Evolutionary conservation across 2,113 vertebrate species (phyloP).

Genomic region (Phalacrocorax carbo): DNA sequence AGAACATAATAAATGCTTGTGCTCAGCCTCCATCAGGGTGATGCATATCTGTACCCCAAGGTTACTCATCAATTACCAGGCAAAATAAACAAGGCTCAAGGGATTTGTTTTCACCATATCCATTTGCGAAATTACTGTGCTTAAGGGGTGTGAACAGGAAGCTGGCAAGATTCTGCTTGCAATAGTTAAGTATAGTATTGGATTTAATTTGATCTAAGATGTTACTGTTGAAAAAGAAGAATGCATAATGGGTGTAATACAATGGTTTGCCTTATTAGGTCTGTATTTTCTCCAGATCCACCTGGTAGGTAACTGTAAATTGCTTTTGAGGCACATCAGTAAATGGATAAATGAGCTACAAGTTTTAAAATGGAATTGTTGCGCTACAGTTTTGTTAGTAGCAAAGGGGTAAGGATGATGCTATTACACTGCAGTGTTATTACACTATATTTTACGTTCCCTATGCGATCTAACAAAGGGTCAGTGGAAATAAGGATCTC

Average conservation of each 20-base stretch:
- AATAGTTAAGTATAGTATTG: neutral
- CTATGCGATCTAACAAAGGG: neutral
- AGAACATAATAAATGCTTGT: neutral
- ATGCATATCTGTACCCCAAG: neutral
- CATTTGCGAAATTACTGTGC: neutral
- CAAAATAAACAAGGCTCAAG: neutral
- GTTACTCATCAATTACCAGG: neutral
- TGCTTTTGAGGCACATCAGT: neutral
- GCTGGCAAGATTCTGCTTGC: neutral
- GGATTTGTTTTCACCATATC: neutral
- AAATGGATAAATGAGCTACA: constrained; percentile 8
- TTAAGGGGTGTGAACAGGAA: neutral
- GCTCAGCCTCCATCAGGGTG: neutral
- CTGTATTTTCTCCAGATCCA: neutral
- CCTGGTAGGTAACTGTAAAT: neutral
- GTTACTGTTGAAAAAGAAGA: neutral
- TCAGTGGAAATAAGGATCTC: neutral
- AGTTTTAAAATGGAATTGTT: neutral
- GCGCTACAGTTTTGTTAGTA: neutral
- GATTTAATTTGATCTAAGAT: constrained; percentile 11
- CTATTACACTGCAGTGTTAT: neutral
- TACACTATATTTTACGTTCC: neutral
- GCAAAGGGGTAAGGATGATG: neutral
- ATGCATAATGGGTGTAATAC: neutral
- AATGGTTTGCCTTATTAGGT: neutral